These are phyloP conservation scores for Psilanteris sp. DNA, from an alignment of 1,140 invertebrate genomes.

Conservation along the genomic window DNA sequence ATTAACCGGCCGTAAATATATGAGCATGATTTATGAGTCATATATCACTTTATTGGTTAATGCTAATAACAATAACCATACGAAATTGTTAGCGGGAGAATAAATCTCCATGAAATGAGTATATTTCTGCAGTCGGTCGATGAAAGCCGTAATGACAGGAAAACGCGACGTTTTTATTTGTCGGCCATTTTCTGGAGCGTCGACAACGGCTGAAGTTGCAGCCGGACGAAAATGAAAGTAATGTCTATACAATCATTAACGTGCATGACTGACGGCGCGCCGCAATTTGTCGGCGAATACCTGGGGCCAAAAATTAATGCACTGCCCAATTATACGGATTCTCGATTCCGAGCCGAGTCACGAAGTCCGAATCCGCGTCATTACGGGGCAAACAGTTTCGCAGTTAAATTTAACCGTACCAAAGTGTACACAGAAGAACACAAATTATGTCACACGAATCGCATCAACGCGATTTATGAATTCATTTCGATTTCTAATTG, in stretches of 20 bases:
- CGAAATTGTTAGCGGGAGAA: slow-evolving; percentile 36
- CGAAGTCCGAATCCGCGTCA: slow-evolving; percentile 13
- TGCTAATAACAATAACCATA: slow-evolving; percentile 31
- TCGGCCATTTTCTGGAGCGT: slow-evolving; percentile 40
- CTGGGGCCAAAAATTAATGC: slow-evolving; percentile 47
- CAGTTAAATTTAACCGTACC: slow-evolving; percentile 1
- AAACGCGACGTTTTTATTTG: slow-evolving; percentile 38
- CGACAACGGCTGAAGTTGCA: slow-evolving; percentile 38
- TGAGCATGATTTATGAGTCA: slow-evolving; percentile 31
- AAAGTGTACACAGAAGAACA: slow-evolving; percentile 1
- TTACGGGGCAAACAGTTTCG: slow-evolving; percentile 8
- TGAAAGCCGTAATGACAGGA: slow-evolving; percentile 43
- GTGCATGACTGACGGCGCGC: slow-evolving; percentile 36
- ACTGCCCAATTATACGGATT: slow-evolving; percentile 36
- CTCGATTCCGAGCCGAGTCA: slow-evolving; percentile 12
- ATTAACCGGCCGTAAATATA: slow-evolving; percentile 35
- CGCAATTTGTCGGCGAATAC: slow-evolving; percentile 36
- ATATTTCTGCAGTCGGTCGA: slow-evolving; percentile 1
- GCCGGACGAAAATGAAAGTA: slow-evolving; percentile 50
- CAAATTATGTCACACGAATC: slow-evolving; percentile 11
- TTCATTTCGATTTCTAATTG: too few species aligned
- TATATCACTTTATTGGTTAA: slow-evolving; percentile 44
- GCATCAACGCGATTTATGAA: too few species aligned
- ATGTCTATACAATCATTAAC: slow-evolving; percentile 38
- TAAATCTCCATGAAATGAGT: slow-evolving; percentile 31